Evolutionary conservation across 2,113 vertebrate species (phyloP), one percentile per base, ranked within the genome.

Genomic region (Bostrychus sinensis): DNA sequence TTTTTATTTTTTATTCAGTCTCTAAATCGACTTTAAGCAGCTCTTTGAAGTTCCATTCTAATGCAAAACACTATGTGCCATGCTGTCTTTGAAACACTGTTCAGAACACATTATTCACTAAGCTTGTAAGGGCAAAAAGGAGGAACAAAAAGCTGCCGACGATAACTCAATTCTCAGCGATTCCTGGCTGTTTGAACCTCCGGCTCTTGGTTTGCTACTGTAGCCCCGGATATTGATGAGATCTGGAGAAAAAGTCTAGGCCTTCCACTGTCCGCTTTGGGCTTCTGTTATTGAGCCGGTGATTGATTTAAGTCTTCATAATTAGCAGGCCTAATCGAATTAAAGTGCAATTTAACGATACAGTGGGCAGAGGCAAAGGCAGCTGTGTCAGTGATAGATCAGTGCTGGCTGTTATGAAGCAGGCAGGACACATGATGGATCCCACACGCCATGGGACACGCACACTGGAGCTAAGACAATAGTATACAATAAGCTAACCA

Each of bases 251-350:
- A 81, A 87, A 74, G 80, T 89, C 89, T 81, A 66, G 80, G 70
- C 74, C 74, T 68, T 25, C 45, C 77, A 70, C 82, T 20, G 69
- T 80, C 68, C 23, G 78, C 89, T 89, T 86, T 88, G 80, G 82
- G 81, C 86, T 86, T 85, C 76, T 70, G 82, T 87, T 91, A 92
- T 92, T 91, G 90, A 92, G 87, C 88, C 60, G 78, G 82, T 92
- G 90, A 93, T 92, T 91, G 91, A 93, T 93, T 93, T 91, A 92
- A 89, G 84, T 76, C 81, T 79, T 93, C 90, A 91, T 92, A 93
- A 93, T 93, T 93, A 92, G 90, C 87, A 61, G 70, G 71, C 82
- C 90, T 91, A 92, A 93, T 92, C 91, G 85, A 91, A 93, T 93
- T 90, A 91, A 91, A 91, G 92, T 89, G 86, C 91, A 89, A 92